phyloP scores from a whole-genome alignment of 2,113 vertebrate species.

The Pogonocichla stellata region DNA sequence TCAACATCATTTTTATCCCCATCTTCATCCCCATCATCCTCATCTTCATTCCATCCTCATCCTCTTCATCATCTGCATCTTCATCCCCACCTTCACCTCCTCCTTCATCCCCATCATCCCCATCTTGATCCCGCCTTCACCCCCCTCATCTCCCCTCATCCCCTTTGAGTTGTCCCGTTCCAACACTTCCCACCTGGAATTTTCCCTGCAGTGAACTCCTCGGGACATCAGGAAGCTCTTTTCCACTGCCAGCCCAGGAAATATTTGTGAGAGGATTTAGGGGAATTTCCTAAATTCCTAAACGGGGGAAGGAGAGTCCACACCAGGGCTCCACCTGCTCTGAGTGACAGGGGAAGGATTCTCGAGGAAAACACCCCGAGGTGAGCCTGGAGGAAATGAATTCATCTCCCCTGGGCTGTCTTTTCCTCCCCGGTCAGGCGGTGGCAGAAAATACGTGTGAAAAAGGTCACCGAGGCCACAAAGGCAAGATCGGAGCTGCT shows the following conservation, averaged over 20 bases:
- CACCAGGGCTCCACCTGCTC: rapidly evolving
- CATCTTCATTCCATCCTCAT: not conserved
- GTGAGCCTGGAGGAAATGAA: not conserved
- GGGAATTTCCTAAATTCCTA: not conserved
- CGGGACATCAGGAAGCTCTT: rapidly evolving
- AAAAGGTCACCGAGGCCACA: not conserved
- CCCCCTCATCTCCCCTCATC: not conserved
- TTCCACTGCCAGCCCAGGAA: not conserved
- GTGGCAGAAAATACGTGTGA: not conserved
- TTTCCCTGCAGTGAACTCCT: rapidly evolving
- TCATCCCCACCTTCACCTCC: no score
- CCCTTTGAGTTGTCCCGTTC: not conserved
- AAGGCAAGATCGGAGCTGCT: not conserved
- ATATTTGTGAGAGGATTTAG: rapidly evolving
- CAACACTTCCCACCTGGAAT: rapidly evolving
- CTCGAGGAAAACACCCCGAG: not conserved
- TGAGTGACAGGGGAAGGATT: rapidly evolving
- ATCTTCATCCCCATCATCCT: not conserved
- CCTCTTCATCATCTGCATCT: no score
- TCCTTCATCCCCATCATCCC: no score
- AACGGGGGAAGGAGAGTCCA: rapidly evolving
- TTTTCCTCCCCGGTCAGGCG: not conserved
- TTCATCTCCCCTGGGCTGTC: not conserved
- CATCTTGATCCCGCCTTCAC: no score
- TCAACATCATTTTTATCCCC: no score